Evolutionary conservation across 2,888 invertebrate species (phyloP).

Genomic region (Scrobipalpa atriplicella): DNA sequence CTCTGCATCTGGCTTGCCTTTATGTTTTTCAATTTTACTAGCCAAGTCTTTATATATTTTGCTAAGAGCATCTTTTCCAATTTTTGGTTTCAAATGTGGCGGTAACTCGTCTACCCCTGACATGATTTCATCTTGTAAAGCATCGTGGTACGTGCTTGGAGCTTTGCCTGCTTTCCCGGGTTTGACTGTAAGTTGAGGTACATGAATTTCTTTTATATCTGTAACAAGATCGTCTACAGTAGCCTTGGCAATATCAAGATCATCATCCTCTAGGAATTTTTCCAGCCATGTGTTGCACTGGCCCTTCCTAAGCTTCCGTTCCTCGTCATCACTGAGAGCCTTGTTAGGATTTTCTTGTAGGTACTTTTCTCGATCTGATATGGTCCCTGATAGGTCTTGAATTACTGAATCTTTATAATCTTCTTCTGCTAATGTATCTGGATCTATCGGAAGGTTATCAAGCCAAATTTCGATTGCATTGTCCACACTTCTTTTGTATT

Average conservation of each 20-base stretch:
- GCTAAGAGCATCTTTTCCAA: conserved; percentile 28
- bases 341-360: conserved; percentile 47
- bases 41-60: conserved; percentile 36
- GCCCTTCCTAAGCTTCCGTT: conserved; percentile 56
- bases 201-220: conserved; percentile 37
- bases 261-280: conserved; percentile 40
- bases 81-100: conserved; percentile 25
- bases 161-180: too few species aligned
- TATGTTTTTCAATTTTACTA: conserved; percentile 32
- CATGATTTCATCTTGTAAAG: conserved; percentile 30
- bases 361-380: conserved; percentile 55
- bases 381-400: conserved; percentile 47
- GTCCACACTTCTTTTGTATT: neutral
- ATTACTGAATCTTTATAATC: conserved; percentile 38
- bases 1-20: conserved; percentile 31
- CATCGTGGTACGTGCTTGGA: neutral
- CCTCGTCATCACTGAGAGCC: conserved; percentile 49
- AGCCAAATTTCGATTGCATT: conserved; percentile 44
- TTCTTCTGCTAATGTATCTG: conserved; percentile 36
- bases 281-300: conserved; percentile 52
- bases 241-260: conserved; percentile 39
- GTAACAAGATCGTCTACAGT: conserved; percentile 41
- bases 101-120: conserved; percentile 38
- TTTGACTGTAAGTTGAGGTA: conserved; percentile 34
- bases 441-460: conserved; percentile 36